Percentiles rank a stretch among this genome's conserved stretches.
Conservation (phyloP, 2,797 vertebrate genomes). For the Cryptoblepharus egeriae region DNA sequence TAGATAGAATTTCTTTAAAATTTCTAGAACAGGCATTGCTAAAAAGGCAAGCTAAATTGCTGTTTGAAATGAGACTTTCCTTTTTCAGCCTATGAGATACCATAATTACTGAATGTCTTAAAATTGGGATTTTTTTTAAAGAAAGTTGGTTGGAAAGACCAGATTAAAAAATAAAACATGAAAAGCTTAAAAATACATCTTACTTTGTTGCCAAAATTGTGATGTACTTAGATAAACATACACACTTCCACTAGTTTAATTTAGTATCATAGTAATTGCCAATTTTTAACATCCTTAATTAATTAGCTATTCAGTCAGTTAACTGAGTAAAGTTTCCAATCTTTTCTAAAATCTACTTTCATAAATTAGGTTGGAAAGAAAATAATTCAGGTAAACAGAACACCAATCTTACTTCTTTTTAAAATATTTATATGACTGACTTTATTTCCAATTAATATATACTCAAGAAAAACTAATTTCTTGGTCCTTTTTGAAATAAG, state of each 20-base stretch:
- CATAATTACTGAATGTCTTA: not conserved
- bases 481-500: conserved; percentile 30
- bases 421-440: not conserved
- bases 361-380: not conserved
- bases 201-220: not conserved
- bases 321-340: not conserved
- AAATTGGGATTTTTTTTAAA: not conserved
- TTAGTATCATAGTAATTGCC: not conserved
- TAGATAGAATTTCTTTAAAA: no score
- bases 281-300: not conserved
- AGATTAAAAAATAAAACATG: not conserved
- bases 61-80: not conserved
- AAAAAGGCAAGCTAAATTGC: not conserved
- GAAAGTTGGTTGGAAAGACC: not conserved
- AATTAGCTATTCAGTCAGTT: not conserved
- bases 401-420: not conserved
- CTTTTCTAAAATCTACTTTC: not conserved
- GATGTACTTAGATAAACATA: not conserved
- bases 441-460: conserved; percentile 24
- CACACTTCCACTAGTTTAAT: not conserved
- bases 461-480: conserved; percentile 34
- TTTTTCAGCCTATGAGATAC: conserved; percentile 8
- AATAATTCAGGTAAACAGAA: not conserved
- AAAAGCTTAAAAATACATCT: not conserved
- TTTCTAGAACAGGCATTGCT: not conserved